Base-by-base conservation (phyloP, 2,113 vertebrate species). In the Gobiocypris rarus region DNA sequence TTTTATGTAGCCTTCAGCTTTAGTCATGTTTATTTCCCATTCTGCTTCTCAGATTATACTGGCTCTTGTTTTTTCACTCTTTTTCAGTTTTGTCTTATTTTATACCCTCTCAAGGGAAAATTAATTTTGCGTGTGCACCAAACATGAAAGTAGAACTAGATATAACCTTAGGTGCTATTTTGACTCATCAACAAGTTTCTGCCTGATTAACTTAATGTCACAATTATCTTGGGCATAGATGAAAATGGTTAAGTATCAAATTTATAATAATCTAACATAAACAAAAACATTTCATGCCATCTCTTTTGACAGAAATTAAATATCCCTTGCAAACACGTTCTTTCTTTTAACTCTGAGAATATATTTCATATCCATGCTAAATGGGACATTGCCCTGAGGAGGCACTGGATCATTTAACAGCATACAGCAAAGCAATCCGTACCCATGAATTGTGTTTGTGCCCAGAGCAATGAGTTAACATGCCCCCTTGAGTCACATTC, bases 61-160 rank as follows among this genome's bases (percentile, higher is more conserved):
- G 54, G n/a, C 54, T 59, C 19, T 1, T 7, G 43, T 41, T 78
- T 61, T 63, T 13, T 41, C 4, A 24, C 38, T 65, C 2, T 69
- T 14, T 61, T 15, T 28, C 24, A 3, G 10, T 61, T 50, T 67
- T 10, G 3, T 80, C 43, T 80, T 75, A 52, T 50, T 67, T 65
- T 50, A 48, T 48, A 65, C 58, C 8, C 59, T 80, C 59, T 80
- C 59, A 59, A 34, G 11, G 77, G 76, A 28, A 63, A 11, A 50
- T 65, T 1, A 3, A 34, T 79, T 43, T 48, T 50, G 59, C 9
- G 50, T 31, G n/a, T 80, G 43, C 59, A 31, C 59, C 43, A 50
- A 75, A 79, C n/a, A 79, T 59, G n/a, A 79, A 80, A 50, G 43
- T 31, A 48, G 26, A 80, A 67, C 59, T 80, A 65, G 77, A 67